These are phyloP conservation scores for Pachliopta kotzebuea DNA, from an alignment of 2,888 invertebrate species.

Conservation along the genomic window DNA sequence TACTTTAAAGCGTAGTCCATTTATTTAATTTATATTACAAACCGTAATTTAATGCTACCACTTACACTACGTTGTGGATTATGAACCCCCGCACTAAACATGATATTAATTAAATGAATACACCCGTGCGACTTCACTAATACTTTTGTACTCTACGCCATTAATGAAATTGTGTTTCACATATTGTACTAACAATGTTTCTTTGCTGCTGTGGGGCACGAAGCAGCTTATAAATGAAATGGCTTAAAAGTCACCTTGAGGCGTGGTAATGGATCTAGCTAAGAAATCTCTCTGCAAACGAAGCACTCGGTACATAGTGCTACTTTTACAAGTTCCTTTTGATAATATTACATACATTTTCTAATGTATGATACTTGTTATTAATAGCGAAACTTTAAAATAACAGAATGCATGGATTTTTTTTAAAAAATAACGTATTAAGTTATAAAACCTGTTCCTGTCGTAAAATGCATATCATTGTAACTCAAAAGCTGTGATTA, in stretches of 20 bases:
- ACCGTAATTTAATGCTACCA: slow-evolving; percentile 3
- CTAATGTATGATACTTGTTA: too few relatives aligned
- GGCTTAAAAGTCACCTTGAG: slow-evolving; percentile 21
- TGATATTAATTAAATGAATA: slow-evolving; percentile 25
- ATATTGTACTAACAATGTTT: slow-evolving; percentile 27
- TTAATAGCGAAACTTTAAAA: too few relatives aligned
- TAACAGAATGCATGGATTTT: too few relatives aligned
- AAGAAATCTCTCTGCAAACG: slow-evolving; percentile 10
- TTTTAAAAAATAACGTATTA: too few relatives aligned
- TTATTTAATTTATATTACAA: slow-evolving; percentile 5
- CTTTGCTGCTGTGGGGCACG: slow-evolving; percentile 17
- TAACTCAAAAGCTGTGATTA: too few relatives aligned
- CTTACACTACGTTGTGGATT: slow-evolving; percentile 1
- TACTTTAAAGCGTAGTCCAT: neutral
- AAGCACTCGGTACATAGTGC: neutral
- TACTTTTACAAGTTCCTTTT: neutral
- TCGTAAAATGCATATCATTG: too few relatives aligned
- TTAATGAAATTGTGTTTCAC: slow-evolving; percentile 29
- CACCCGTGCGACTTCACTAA: slow-evolving; percentile 19
- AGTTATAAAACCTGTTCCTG: too few relatives aligned
- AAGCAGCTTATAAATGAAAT: slow-evolving; percentile 27
- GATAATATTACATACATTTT: too few relatives aligned
- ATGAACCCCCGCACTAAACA: slow-evolving; percentile 9
- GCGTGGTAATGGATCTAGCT: slow-evolving; percentile 10
- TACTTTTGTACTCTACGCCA: slow-evolving; percentile 25